These are phyloP conservation scores for Chrysolina americana DNA, from an alignment of 2,888 invertebrate genomes.

Conservation along the genomic window DNA sequence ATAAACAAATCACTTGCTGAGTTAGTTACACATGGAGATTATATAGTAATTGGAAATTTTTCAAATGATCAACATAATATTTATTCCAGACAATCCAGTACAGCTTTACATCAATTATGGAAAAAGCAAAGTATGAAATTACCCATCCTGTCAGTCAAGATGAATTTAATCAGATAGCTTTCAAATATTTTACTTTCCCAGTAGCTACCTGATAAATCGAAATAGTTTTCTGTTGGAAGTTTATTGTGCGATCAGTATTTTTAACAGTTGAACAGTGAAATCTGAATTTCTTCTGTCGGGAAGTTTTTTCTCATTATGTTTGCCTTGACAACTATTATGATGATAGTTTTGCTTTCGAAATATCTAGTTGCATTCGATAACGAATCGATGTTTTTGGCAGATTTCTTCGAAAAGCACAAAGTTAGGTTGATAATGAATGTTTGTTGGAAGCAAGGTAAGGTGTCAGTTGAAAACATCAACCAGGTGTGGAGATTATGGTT, in stretches of 20 bases:
- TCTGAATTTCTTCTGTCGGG: too few species aligned
- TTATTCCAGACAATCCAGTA: too few species aligned
- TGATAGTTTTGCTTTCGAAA: not conserved
- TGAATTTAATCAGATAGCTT: not conserved
- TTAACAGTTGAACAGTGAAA: not conserved
- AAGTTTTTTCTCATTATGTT: not conserved
- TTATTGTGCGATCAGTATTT: not conserved
- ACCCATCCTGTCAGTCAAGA: constrained; percentile 11
- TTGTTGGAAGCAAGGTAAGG: constrained; percentile 36
- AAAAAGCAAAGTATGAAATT: not conserved
- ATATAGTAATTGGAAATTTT: too few species aligned
- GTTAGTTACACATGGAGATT: too few species aligned
- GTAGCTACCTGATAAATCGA: not conserved
- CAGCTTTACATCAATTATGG: not conserved
- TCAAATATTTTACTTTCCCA: not conserved
- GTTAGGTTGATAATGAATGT: constrained; percentile 29
- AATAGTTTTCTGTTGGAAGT: not conserved
- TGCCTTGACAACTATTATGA: not conserved
- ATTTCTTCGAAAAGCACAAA: constrained; percentile 36
- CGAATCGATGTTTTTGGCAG: constrained; percentile 27
- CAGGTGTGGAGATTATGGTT: too few species aligned
- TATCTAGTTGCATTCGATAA: constrained; percentile 1
- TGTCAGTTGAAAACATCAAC: not conserved
- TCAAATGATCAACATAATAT: too few species aligned
- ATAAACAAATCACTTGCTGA: too few species aligned